These are phyloP conservation scores for Hyposmocoma kahamanoa DNA, from an alignment of 1,140 invertebrate genomes.

Conservation along the genomic window DNA sequence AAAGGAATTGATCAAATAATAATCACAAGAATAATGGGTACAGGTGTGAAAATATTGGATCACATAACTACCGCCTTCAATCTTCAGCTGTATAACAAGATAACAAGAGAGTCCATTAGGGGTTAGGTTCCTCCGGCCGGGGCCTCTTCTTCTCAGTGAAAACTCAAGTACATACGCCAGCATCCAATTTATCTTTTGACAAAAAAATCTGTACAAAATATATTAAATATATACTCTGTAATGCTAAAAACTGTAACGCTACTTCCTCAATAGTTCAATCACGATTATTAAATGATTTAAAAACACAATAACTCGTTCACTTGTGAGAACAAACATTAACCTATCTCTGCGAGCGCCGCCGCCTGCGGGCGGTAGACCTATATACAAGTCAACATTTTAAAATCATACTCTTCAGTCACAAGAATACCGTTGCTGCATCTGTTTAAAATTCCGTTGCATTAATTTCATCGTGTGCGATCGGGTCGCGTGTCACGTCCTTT, in stretches of 20 bases:
- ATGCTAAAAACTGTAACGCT: slow-evolving; percentile 73
- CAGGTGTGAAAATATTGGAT: slow-evolving; percentile 23
- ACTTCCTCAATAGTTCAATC: slow-evolving; percentile 69
- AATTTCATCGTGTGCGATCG: slow-evolving; percentile 49
- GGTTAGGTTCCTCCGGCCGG: slow-evolving; percentile 43
- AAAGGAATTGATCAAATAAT: slow-evolving; percentile 65
- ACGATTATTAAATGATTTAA: slow-evolving; percentile 72
- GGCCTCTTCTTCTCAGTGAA: slow-evolving; percentile 62
- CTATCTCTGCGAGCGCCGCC: slow-evolving; percentile 30
- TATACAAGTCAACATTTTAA: slow-evolving; percentile 61
- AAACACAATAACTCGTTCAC: slow-evolving; percentile 68
- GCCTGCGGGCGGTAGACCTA: slow-evolving; percentile 41
- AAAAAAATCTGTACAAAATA: slow-evolving; percentile 76
- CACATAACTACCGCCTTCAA: slow-evolving; percentile 30
- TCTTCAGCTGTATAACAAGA: slow-evolving; percentile 36
- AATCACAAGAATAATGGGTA: slow-evolving; percentile 39
- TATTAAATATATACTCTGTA: slow-evolving; percentile 75
- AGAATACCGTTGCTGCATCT: slow-evolving; percentile 57
- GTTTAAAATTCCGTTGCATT: slow-evolving; percentile 59
- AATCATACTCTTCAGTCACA: slow-evolving; percentile 63
- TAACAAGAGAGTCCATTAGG: slow-evolving; percentile 50
- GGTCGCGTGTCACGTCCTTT: slow-evolving; percentile 60
- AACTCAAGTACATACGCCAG: slow-evolving; percentile 70
- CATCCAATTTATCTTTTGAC: slow-evolving; percentile 74
- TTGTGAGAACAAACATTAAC: slow-evolving; percentile 70